These are phyloP conservation scores for Periophthalmus modestus DNA, from an alignment of 2,113 vertebrate genomes.

Conservation along the genomic window DNA sequence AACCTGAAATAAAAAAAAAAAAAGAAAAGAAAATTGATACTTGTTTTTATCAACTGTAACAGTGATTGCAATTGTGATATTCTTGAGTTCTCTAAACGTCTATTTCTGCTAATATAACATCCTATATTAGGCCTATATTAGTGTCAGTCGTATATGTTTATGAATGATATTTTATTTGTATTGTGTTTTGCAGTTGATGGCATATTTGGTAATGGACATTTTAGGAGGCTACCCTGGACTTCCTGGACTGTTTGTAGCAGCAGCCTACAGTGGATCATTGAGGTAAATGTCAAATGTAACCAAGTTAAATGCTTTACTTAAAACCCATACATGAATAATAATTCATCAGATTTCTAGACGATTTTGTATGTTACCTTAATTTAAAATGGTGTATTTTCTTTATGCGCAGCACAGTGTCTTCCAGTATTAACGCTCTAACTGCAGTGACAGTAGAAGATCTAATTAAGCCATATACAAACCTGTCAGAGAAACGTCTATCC, in stretches of 20 bases:
- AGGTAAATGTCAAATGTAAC: constrained; percentile 63
- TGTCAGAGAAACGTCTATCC: constrained; percentile 79
- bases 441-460: constrained; percentile 86
- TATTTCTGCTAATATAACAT: not conserved
- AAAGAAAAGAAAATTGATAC: not conserved
- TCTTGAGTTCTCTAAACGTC: not conserved
- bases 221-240: constrained; percentile 77
- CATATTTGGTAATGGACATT: constrained; percentile 81
- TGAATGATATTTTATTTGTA: not conserved
- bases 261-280: constrained; percentile 82
- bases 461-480: constrained; percentile 73
- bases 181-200: constrained; percentile 74
- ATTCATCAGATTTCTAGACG: too few species aligned
- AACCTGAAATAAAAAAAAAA: not conserved
- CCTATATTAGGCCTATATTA: too few species aligned
- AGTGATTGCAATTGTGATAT: too few species aligned
- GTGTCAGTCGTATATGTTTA: not conserved
- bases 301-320: not conserved
- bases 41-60: too few species aligned
- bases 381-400: not conserved
- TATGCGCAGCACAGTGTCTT: constrained; percentile 83
- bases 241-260: constrained; percentile 83
- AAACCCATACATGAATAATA: not conserved
- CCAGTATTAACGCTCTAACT: constrained; percentile 86
- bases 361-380: not conserved